Conservation (phyloP, 2,113 vertebrate species). For the Globicephala melas region DNA sequence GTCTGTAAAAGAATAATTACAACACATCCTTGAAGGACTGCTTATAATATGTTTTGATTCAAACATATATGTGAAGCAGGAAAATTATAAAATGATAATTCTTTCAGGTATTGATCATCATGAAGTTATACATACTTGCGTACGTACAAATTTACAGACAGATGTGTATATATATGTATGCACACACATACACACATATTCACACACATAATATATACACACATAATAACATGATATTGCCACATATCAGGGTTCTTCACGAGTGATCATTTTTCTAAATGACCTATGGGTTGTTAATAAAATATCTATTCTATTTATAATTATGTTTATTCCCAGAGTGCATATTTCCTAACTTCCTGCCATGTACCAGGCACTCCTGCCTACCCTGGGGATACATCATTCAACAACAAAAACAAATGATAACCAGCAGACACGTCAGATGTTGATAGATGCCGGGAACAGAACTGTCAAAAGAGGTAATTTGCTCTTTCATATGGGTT, state of each 20-base stretch:
- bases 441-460: too few relatives aligned
- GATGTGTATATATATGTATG: fast-evolving
- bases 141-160: fast-evolving
- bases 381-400: fast-evolving
- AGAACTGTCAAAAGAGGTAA: not conserved
- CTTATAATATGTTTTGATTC: not conserved
- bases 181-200: fast-evolving
- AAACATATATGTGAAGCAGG: not conserved
- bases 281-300: not conserved
- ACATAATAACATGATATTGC: not conserved
- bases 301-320: not conserved
- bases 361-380: not conserved
- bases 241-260: not conserved
- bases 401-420: not conserved
- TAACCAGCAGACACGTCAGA: fast-evolving
- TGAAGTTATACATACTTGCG: fast-evolving
- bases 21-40: not conserved
- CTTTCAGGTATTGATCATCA: not conserved
- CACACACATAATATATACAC: not conserved
- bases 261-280: not conserved
- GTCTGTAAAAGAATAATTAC: not conserved
- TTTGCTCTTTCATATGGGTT: fast-evolving
- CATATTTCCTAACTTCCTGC: not conserved
- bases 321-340: not conserved
- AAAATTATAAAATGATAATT: not conserved